Evolutionary conservation across 2,888 invertebrate species (phyloP).

Genomic region (Monoplex corrugatus): DNA sequence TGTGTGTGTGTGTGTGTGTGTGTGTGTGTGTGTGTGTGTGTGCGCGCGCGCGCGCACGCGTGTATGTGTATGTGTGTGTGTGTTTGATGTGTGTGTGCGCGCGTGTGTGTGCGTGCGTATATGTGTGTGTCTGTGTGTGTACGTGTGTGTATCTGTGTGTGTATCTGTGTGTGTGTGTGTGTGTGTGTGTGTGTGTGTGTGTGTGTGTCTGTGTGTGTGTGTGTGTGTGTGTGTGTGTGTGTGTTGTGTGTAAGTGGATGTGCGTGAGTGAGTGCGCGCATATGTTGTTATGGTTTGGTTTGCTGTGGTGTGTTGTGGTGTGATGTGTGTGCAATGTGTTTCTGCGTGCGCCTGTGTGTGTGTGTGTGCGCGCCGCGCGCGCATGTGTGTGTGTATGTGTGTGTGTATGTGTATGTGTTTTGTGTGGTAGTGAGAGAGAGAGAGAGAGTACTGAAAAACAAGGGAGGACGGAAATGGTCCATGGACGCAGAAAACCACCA

Average conservation of each 20-base stretch:
- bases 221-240: background rate
- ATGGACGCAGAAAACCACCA: too few relatives aligned
- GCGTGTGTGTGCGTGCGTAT: background rate
- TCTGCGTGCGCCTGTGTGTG: background rate
- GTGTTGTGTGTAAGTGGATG: background rate
- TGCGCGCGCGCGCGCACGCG: background rate
- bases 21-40: background rate
- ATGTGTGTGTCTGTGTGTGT: background rate
- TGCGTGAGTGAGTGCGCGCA: background rate
- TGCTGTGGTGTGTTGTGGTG: too few relatives aligned
- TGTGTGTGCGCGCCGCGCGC: background rate
- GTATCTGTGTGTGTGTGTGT: background rate
- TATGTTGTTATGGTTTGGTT: too few relatives aligned
- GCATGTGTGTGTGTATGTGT: background rate
- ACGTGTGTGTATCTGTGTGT: background rate
- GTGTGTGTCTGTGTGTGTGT: too few relatives aligned
- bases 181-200: background rate
- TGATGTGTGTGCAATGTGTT: too few relatives aligned
- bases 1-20: background rate
- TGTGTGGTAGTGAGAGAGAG: background rate
- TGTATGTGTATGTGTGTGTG: too few relatives aligned
- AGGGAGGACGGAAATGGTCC: too few relatives aligned
- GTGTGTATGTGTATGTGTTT: background rate
- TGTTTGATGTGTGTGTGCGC: background rate
- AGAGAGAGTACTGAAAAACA: background rate